Evolutionary conservation across 2,888 invertebrate genomes (phyloP).

Genomic region (Lasioglossum lativentre): DNA sequence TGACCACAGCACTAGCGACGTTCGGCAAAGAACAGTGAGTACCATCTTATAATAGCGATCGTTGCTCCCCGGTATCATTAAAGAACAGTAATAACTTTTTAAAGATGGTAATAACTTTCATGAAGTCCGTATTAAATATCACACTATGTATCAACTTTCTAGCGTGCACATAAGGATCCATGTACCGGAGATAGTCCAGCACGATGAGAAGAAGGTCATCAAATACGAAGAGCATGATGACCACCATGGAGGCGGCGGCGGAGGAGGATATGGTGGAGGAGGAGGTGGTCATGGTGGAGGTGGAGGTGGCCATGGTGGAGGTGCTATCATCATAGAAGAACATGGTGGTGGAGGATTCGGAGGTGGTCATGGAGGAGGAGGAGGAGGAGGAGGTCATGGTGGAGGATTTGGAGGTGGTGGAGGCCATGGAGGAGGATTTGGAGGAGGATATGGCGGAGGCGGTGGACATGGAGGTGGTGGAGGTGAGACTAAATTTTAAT

Average conservation of each 20-base stretch:
- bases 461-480: conserved; percentile 28
- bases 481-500: background rate
- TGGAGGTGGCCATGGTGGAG: conserved; percentile 39
- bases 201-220: conserved; percentile 74
- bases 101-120: background rate
- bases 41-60: background rate
- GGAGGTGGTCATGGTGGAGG: conserved; percentile 42
- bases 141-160: conserved; percentile 41
- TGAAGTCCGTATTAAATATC: background rate
- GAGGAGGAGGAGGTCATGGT: conserved; percentile 55
- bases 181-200: conserved; percentile 73
- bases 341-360: conserved; percentile 16
- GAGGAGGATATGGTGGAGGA: conserved; percentile 56
- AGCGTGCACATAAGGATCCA: conserved; percentile 81
- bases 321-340: conserved; percentile 5
- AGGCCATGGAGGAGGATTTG: conserved; percentile 20
- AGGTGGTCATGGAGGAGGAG: conserved; percentile 63
- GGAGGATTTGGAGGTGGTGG: conserved; percentile 56
- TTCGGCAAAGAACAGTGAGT: conserved; percentile 81
- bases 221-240: conserved; percentile 73
- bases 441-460: conserved; percentile 22
- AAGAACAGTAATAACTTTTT: background rate
- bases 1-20: conserved; percentile 73
- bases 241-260: conserved; percentile 64
- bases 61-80: background rate